Evolutionary conservation across 2,888 invertebrate species (phyloP).

Genomic region (Idaea aversata): DNA sequence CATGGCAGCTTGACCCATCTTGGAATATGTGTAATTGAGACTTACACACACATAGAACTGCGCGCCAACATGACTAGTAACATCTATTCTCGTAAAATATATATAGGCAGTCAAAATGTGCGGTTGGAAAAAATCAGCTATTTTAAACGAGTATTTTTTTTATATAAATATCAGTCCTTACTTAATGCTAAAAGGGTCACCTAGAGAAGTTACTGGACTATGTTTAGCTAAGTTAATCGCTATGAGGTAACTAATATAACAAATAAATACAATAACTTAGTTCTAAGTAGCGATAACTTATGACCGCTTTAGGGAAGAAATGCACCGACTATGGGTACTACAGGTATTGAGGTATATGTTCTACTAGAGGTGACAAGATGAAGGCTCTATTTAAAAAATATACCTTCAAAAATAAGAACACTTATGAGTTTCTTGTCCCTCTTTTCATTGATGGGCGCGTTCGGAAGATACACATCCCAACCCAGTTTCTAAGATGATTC

Average conservation of each 20-base stretch:
- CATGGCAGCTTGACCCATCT: no score
- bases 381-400: no score
- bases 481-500: no score
- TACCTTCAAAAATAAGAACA: no score
- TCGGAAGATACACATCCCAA: no score
- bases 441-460: no score
- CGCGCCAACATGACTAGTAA: no score
- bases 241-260: slow-evolving; percentile 46
- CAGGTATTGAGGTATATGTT: not conserved
- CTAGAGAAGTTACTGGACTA: slow-evolving; percentile 39
- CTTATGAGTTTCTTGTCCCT: no score
- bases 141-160: slow-evolving; percentile 49
- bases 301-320: slow-evolving; percentile 25
- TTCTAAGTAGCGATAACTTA: slow-evolving; percentile 9
- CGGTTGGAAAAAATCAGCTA: slow-evolving; percentile 31
- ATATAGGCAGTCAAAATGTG: slow-evolving; percentile 20
- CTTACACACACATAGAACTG: no score
- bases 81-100: no score
- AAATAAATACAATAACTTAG: slow-evolving; percentile 68
- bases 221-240: slow-evolving; percentile 31
- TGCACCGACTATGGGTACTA: slow-evolving; percentile 9
- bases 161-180: slow-evolving; percentile 73
- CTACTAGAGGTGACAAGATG: not conserved
- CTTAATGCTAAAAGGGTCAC: slow-evolving; percentile 65
- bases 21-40: no score